phyloP scores from a whole-genome alignment of 2,113 vertebrate species.

The Phylloscopus trochiloides region DNA sequence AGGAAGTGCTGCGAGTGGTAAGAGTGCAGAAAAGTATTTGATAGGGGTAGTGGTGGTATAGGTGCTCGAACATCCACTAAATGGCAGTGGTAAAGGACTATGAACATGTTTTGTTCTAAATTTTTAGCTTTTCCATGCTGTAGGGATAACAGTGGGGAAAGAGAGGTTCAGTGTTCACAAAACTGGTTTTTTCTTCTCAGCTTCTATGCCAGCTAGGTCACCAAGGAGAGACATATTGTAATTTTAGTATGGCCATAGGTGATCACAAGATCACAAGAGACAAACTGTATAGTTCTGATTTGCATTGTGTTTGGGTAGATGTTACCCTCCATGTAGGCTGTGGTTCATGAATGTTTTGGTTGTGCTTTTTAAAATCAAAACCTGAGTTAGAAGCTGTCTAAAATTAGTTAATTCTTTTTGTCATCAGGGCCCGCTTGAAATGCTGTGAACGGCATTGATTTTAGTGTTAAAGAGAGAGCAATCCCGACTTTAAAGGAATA shows the following conservation, averaged over 20 bases:
- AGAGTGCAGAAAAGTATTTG: background rate
- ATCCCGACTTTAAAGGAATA: fast-evolving
- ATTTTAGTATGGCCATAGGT: background rate
- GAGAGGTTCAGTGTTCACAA: background rate
- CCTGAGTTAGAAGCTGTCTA: background rate
- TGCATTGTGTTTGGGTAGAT: background rate
- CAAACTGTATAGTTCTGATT: fast-evolving
- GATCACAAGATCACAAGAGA: background rate
- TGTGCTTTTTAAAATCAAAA: background rate
- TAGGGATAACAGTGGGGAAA: background rate
- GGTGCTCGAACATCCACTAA: background rate
- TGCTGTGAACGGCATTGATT: background rate
- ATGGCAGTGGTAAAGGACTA: background rate
- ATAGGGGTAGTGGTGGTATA: background rate
- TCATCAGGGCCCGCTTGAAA: background rate
- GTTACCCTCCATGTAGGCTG: background rate
- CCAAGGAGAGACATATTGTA: background rate
- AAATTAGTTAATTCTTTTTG: background rate
- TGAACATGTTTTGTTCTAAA: fast-evolving
- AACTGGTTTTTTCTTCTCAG: background rate
- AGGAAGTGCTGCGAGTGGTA: background rate
- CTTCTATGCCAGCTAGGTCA: background rate
- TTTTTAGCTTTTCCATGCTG: background rate
- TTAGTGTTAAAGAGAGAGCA: background rate
- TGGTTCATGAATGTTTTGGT: background rate